phyloP scores from a whole-genome alignment of 2,113 vertebrate species.

The Trochalopteron elliotii region DNA sequence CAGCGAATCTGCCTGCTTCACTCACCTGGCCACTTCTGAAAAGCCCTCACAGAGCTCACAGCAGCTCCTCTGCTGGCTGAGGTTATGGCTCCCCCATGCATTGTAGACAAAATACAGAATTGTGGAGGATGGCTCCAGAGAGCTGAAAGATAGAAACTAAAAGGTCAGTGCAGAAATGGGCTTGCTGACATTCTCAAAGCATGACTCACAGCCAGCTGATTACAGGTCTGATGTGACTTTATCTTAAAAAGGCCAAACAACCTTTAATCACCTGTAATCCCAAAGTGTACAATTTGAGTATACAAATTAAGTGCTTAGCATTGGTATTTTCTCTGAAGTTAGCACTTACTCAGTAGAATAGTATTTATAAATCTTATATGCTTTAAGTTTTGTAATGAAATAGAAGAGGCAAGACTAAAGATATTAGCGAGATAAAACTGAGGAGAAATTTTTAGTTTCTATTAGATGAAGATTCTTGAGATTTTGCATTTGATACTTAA shows the following conservation, averaged over 20 bases:
- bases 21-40: background rate
- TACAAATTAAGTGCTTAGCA: background rate
- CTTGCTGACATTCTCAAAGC: background rate
- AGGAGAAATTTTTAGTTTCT: background rate
- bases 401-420: background rate
- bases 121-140: background rate
- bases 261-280: background rate
- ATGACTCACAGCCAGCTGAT: background rate
- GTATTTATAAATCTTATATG: background rate
- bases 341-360: background rate
- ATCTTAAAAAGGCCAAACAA: background rate
- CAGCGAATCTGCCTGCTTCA: fast-evolving
- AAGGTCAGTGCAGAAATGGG: background rate
- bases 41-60: background rate
- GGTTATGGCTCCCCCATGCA: background rate
- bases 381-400: background rate
- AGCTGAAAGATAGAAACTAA: background rate
- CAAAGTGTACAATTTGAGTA: background rate
- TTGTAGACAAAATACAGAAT: background rate
- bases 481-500: background rate
- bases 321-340: background rate
- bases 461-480: background rate
- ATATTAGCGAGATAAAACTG: background rate
- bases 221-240: background rate
- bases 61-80: background rate